Base-by-base conservation (phyloP, 2,888 invertebrate species). In the Lamellibrachia columna region DNA sequence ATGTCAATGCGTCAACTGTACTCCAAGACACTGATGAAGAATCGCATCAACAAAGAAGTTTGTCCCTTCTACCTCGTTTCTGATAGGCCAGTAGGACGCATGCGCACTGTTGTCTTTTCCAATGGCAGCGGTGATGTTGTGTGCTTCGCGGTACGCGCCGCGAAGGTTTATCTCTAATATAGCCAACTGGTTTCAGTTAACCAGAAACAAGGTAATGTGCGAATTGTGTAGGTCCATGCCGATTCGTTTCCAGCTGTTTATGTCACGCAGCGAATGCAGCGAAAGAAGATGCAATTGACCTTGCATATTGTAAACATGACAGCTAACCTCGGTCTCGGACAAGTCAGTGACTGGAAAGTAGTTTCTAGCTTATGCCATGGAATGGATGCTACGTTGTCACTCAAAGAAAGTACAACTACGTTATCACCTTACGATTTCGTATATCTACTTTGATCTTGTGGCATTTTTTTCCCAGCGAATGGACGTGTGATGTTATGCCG, bases 51-150 rank as follows among this genome's bases (percentile, higher is more conserved):
- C 75, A 75, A 75, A 75, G 75, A 75, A 75, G 75, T 75, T 75
- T 75, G 75, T 75, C 75, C 75, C 6, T 15, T 75, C 75, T 75
- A 75, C 22, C 75, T 75, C 75, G 75, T 75, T 75, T 75, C 75
- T 75, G 75, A 75, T 75, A 75, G 75, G 75, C 75, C 75, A 75
- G n/a, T 55, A 53, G 22, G 53, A 75, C 92, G 93, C 93, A 93
- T 93, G 93, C 93, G 93, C 93, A 93, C 75, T 92, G 53, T 75
- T 52, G 28, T 28, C 92, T 53, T 91, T 75, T 91, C 28, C 92
- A 91, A 93, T 93, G 93, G 93, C 93, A n/a, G 93, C 93, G 92
- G 92, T 92, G 91, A 92, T 93, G 93, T 75, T 93, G 52, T 92
- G 55, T 40, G 91, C 92, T 53, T 93, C 93, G 91, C 92, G 93